Conservation (phyloP, 2,888 invertebrate species). For the Dastarcus helophoroides region DNA sequence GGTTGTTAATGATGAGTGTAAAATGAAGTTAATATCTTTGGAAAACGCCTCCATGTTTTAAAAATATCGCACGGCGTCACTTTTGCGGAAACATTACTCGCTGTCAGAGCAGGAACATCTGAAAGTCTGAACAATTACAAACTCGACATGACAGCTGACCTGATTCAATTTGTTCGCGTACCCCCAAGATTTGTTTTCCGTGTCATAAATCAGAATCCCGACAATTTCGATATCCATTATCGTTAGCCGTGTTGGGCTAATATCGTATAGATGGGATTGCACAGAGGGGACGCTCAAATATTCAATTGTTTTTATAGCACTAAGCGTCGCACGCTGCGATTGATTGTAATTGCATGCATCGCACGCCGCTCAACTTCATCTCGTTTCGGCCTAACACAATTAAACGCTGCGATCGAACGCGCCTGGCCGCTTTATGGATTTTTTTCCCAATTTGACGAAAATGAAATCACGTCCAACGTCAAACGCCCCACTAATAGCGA, state of each 20-base stretch:
- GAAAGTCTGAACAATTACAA: slow-evolving; percentile 14
- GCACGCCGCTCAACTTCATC: slow-evolving; percentile 20
- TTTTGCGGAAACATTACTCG: too few species aligned
- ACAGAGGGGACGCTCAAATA: slow-evolving; percentile 14
- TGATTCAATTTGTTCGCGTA: slow-evolving; percentile 34
- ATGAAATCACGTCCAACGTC: too few species aligned
- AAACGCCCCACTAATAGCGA: too few species aligned
- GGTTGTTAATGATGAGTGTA: too few species aligned
- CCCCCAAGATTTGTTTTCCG: slow-evolving; percentile 37
- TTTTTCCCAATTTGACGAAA: too few species aligned
- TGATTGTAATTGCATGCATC: slow-evolving; percentile 27
- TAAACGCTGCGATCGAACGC: too few species aligned
- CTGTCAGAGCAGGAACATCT: too few species aligned
- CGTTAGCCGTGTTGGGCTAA: slow-evolving; percentile 30
- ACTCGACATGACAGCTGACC: slow-evolving; percentile 32
- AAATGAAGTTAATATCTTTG: too few species aligned
- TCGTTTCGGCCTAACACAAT: too few species aligned
- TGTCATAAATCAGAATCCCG: slow-evolving; percentile 37
- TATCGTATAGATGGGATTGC: slow-evolving; percentile 26
- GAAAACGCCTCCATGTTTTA: too few species aligned
- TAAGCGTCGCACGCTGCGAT: slow-evolving; percentile 20
- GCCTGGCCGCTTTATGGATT: too few species aligned
- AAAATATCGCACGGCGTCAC: too few species aligned
- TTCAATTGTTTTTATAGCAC: slow-evolving; percentile 29
- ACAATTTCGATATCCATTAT: slow-evolving; percentile 38